A percentile compares a stretch with the other conserved stretches of the same genome.
Evolutionary conservation across 2,113 vertebrate species (phyloP).

Genomic region (Arenaria interpres): DNA sequence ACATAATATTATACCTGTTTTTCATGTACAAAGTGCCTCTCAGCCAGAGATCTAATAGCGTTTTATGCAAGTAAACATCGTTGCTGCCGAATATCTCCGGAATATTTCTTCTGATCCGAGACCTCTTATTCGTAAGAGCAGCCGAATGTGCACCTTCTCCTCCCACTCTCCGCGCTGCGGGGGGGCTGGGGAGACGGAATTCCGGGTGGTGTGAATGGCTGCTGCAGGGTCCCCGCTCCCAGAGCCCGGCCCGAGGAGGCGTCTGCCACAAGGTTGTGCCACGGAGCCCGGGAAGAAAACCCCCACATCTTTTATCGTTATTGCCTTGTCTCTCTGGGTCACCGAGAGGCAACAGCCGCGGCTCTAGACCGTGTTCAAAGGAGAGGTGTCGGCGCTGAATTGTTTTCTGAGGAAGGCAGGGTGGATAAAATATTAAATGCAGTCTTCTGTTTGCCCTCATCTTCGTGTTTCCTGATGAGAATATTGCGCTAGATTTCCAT

Average conservation of each 20-base stretch:
- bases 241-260: background rate
- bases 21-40: background rate
- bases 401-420: constrained; percentile 56
- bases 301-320: constrained; percentile 53
- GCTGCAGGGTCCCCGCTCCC: background rate
- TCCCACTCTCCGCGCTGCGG: background rate
- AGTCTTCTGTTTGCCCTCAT: constrained; percentile 14
- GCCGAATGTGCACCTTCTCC: background rate
- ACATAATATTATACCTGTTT: constrained; percentile 15
- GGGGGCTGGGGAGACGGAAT: background rate
- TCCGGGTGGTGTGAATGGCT: background rate
- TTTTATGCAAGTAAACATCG: background rate
- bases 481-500: background rate
- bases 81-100: background rate
- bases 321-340: constrained; percentile 49
- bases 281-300: constrained; percentile 41
- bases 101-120: background rate
- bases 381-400: constrained; percentile 46
- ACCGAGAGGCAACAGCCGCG: constrained; percentile 27
- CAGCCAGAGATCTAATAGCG: background rate
- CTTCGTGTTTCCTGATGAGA: constrained; percentile 3
- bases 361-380: constrained; percentile 45
- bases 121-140: background rate
- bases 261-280: constrained; percentile 7
- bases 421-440: constrained; percentile 67